A percentile compares a stretch with the other conserved stretches of the same genome.
Conservation (phyloP, 2,113 vertebrate genomes). For the Podarcis cretensis region DNA sequence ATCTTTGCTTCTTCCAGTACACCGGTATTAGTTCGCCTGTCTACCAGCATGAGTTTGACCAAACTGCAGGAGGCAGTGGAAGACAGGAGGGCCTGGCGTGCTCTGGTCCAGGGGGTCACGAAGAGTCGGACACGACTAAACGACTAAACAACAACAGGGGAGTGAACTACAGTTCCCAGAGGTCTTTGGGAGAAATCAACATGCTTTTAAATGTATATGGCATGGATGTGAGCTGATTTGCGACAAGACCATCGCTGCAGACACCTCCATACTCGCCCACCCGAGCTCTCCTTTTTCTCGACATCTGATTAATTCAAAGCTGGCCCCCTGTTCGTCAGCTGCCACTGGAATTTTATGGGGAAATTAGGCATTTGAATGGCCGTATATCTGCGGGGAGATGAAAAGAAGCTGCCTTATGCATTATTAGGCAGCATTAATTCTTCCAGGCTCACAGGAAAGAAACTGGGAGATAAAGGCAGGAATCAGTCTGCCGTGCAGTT, state of each 20-base stretch:
- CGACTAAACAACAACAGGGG: no score
- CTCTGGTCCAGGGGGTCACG: no score
- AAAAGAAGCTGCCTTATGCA: constrained; percentile 1
- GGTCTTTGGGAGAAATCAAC: no score
- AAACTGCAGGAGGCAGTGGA: no score
- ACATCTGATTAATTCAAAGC: constrained; percentile 1
- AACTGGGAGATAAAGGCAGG: constrained; percentile 3
- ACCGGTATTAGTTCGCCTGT: no score
- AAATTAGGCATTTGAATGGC: constrained; percentile 18
- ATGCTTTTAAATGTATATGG: no score
- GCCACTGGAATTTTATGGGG: neutral
- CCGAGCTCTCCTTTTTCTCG: neutral
- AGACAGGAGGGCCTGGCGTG: no score
- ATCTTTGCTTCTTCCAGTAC: no score
- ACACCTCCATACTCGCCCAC: rapidly evolving
- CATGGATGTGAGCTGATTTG: neutral
- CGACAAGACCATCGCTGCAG: neutral
- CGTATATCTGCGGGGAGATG: constrained; percentile 6
- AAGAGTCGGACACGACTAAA: no score
- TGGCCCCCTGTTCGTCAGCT: neutral
- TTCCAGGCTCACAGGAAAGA: neutral
- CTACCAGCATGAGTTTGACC: no score
- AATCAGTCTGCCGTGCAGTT: neutral
- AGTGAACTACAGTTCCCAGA: no score
- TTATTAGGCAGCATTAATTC: constrained; percentile 12